Conservation (phyloP, 2,113 vertebrate genomes). For the Guaruba guarouba region DNA sequence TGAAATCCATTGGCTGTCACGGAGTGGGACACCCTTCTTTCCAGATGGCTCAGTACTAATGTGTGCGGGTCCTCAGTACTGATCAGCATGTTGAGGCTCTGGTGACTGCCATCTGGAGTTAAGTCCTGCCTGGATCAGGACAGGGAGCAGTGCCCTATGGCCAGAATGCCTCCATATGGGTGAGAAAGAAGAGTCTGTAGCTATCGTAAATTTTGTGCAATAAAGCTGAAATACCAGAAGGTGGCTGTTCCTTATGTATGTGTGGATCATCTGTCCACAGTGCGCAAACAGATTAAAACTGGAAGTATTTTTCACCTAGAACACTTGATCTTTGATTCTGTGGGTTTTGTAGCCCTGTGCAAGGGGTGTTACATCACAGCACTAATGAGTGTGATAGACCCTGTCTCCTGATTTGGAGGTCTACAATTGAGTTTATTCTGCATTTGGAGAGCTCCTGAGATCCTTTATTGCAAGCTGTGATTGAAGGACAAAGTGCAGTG, state of each 20-base stretch:
- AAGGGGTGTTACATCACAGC: not conserved
- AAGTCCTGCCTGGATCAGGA: not conserved
- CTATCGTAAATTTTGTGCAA: not conserved
- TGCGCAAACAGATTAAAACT: not conserved
- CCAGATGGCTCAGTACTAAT: not conserved
- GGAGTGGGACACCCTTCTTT: not conserved
- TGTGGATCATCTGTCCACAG: not conserved
- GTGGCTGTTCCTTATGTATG: not conserved
- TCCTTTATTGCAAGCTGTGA: not conserved
- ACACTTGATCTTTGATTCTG: not conserved
- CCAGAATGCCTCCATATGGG: not conserved
- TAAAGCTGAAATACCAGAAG: not conserved
- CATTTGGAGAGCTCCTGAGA: not conserved
- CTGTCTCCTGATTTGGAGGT: not conserved
- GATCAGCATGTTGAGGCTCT: not conserved
- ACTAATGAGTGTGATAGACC: not conserved
- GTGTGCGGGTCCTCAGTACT: not conserved
- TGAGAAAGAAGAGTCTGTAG: not conserved
- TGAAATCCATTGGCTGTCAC: not conserved
- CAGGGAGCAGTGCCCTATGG: not conserved
- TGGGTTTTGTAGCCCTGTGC: not conserved
- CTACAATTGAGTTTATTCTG: not conserved
- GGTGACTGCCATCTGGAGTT: not conserved
- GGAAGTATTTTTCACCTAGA: not conserved
- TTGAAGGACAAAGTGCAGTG: constrained; percentile 20